A percentile compares a stretch with the other conserved stretches of the same genome.
phyloP scores from a whole-genome alignment of 2,888 invertebrate genomes.

The Netelia virgata region DNA sequence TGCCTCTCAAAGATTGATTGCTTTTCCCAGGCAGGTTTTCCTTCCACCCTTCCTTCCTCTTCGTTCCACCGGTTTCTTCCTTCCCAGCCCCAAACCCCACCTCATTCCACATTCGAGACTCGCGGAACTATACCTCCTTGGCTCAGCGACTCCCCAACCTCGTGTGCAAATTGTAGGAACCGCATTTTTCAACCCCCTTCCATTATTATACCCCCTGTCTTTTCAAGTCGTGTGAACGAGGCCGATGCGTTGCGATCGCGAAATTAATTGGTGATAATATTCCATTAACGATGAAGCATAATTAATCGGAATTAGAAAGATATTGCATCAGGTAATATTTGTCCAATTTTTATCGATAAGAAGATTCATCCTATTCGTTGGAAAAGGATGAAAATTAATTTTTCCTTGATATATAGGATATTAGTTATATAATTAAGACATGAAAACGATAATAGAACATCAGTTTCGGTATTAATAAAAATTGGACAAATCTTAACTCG shows the following conservation, averaged over 20 bases:
- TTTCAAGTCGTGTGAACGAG: neutral
- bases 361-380: no score
- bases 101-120: constrained; percentile 52
- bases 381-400: no score
- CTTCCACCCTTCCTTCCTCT: neutral
- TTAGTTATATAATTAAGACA: no score
- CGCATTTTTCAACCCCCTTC: constrained; percentile 28
- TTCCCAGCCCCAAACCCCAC: constrained; percentile 42
- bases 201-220: neutral
- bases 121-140: constrained; percentile 41
- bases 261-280: neutral
- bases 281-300: neutral
- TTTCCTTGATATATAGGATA: no score
- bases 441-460: no score
- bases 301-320: neutral
- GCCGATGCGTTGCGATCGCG: neutral
- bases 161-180: constrained; percentile 1
- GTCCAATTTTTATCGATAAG: no score
- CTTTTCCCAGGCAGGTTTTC: constrained; percentile 76
- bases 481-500: no score
- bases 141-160: neutral
- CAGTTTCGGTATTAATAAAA: no score
- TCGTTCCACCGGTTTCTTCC: constrained; percentile 6
- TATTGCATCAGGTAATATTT: no score
- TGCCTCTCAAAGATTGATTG: constrained; percentile 84